Evolutionary conservation across 2,797 vertebrate genomes (phyloP).

Genomic region (Netta rufina): DNA sequence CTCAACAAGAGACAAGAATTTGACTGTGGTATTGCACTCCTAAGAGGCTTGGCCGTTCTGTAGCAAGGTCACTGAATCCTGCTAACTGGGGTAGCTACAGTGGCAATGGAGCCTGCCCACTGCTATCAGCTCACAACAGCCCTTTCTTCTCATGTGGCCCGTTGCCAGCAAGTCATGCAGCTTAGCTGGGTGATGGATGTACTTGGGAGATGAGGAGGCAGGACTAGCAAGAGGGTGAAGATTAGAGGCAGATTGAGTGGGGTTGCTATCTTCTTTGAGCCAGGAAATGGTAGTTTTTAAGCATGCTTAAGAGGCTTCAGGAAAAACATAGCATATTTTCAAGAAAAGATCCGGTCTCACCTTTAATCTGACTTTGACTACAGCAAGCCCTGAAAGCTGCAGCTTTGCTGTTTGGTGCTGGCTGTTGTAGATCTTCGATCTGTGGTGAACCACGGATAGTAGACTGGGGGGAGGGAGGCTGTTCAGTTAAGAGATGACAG

Average conservation of each 20-base stretch:
- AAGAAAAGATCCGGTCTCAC: background rate
- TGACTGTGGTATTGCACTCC: background rate
- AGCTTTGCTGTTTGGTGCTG: background rate
- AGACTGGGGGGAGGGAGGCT: rapidly evolving
- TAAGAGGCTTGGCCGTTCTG: background rate
- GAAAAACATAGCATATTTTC: background rate
- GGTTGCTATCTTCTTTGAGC: background rate
- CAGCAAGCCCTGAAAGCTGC: background rate
- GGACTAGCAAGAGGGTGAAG: background rate
- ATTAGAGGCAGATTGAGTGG: background rate
- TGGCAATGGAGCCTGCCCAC: background rate
- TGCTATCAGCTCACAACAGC: background rate
- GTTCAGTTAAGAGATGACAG: background rate
- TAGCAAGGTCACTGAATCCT: background rate
- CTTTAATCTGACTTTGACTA: background rate
- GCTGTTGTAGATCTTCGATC: background rate
- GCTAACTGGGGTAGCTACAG: background rate
- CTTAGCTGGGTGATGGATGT: background rate
- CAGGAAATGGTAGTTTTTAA: background rate
- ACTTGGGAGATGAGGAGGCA: background rate
- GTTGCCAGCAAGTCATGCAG: background rate
- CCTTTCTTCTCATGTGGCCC: background rate
- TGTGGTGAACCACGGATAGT: background rate
- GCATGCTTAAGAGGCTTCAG: background rate
- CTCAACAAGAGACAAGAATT: background rate